Evolutionary conservation across 2,797 vertebrate genomes (phyloP), one percentile per base, ranked within the genome.

Genomic region (Bovichtus variegatus): DNA sequence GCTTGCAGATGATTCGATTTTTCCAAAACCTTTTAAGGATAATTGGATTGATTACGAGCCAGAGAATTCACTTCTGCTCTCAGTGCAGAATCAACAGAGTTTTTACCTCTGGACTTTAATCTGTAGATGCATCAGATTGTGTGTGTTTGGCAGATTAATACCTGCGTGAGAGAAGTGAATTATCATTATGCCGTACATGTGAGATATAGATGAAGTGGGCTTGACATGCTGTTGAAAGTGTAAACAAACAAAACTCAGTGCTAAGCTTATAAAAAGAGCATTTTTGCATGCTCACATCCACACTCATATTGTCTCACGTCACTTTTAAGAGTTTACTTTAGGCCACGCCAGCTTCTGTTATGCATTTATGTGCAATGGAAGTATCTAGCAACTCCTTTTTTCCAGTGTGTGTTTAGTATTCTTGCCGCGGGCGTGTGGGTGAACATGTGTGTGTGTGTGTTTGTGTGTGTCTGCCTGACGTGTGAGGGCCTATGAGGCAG

Each of bases 401-500:
- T 1, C 8, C 29, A 46, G 19, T 53, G 55, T 81, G 60, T 70
- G 69, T 83, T 90, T 69, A 69, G 76, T 82, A 73, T 89, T 91
- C 82, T 63, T 79, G 64, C 70, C 15, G 5, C 31, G 8, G 67
- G 64, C 4, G 31, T 80, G 81, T 89, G 66, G 53, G 70, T 78
- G 83, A 80, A 74, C 51, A 27, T 76, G 63, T 71, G 67, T 75
- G 62, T 65, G 74, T 76, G 61, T 76, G 70, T 81, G 74, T 87
- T 55, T 76, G 43, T 76, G 65, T 69, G 51, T 84, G 73, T 74
- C 41, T 76, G 53, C 58, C 61, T 86, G 81, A 84, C 19, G 58
- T 83, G 69, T 78, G 54, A 85, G 76, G 71, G 57, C 82, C 83
- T 69, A 36, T 68, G 82, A 89, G 83, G 81, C 85, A 83, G 87